These are phyloP conservation scores for Falco cherrug DNA, from an alignment of 2,797 vertebrate genomes.

Conservation along the genomic window DNA sequence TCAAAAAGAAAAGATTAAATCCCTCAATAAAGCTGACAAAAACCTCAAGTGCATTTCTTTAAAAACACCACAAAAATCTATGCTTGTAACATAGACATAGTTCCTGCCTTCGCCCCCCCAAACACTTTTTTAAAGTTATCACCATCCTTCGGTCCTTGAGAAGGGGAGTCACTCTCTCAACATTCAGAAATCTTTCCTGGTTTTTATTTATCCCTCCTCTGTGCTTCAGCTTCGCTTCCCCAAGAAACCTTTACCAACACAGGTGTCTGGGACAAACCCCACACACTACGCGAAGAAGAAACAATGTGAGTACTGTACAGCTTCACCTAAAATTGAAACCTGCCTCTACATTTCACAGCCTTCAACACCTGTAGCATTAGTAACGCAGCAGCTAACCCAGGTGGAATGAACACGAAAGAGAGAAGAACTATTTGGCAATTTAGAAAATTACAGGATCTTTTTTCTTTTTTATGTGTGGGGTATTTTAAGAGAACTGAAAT, in stretches of 20 bases:
- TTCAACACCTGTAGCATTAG: background rate
- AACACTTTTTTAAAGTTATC: background rate
- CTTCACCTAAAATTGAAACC: background rate
- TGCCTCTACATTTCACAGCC: background rate
- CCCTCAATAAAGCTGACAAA: background rate
- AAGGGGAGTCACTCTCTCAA: background rate
- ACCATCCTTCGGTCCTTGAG: background rate
- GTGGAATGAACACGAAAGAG: background rate
- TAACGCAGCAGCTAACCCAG: background rate
- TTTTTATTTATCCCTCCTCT: background rate
- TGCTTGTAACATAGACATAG: background rate
- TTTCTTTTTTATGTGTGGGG: accelerated
- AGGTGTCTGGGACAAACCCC: background rate
- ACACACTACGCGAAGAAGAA: accelerated
- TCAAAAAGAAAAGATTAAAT: background rate
- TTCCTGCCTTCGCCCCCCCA: background rate
- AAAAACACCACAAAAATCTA: background rate
- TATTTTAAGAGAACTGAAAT: background rate
- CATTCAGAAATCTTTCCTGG: background rate
- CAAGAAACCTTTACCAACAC: background rate
- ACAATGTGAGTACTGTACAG: accelerated
- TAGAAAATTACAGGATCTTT: slow-evolving; percentile 38
- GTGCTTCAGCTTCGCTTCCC: background rate
- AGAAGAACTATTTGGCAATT: background rate
- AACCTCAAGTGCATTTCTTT: background rate